Percentiles rank a stretch among this genome's conserved stretches.
Conservation (phyloP, 2,797 vertebrate genomes). For the Sebastes baramenuke region DNA sequence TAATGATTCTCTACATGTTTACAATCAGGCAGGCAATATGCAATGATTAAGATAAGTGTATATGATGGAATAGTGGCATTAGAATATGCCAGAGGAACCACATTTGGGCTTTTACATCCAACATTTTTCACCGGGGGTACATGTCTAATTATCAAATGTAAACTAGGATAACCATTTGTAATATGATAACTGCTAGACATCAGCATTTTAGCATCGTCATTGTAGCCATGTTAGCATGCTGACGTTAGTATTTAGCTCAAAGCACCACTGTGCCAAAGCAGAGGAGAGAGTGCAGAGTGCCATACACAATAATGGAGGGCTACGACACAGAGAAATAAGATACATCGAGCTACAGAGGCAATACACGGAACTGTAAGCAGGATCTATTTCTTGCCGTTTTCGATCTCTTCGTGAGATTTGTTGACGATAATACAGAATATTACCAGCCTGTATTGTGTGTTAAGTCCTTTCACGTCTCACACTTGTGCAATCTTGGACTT, state of each 20-base stretch:
- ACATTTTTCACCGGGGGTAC: too few relatives aligned
- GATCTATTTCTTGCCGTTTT: background rate
- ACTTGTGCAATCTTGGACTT: conserved; percentile 7
- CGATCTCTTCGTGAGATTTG: background rate
- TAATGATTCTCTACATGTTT: background rate
- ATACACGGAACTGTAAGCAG: background rate
- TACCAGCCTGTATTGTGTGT: background rate
- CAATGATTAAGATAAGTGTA: too few relatives aligned
- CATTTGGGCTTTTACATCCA: too few relatives aligned
- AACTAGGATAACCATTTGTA: background rate
- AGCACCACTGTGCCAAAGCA: background rate
- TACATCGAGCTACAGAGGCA: background rate
- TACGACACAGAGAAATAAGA: background rate
- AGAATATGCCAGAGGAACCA: too few relatives aligned
- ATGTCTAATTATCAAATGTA: background rate
- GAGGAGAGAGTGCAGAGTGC: too few relatives aligned
- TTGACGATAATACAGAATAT: background rate
- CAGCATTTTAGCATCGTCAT: background rate
- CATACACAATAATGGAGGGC: too few relatives aligned
- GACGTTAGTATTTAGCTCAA: background rate
- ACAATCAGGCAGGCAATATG: background rate
- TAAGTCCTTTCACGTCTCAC: background rate
- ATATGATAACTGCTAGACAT: background rate
- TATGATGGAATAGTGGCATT: too few relatives aligned
- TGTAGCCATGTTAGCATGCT: background rate